Evolutionary conservation across 2,888 invertebrate genomes (phyloP), one percentile per base, ranked within the genome.

Genomic region (Apodemia duryi): DNA sequence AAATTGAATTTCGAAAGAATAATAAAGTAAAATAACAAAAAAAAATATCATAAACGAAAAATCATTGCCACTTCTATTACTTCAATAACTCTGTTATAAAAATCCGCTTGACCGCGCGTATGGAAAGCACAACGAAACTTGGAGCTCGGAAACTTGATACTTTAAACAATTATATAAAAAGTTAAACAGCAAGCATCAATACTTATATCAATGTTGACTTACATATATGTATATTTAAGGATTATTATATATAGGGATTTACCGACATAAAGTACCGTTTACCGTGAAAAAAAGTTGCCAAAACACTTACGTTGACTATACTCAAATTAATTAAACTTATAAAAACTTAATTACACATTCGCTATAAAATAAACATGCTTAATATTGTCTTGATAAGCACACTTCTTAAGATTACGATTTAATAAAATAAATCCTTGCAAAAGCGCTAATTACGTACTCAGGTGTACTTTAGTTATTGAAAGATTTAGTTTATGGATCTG

Each of bases 61-160:
- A 67, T 72, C 67, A 63, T 10, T 65, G 75, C 63, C 75, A 41
- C 64, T 67, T 88, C 86, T 85, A 74, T 65, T 66, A 62, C 65
- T 72, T 74, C 77, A 71, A 65, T 73, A 77, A 80, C 77, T 90
- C 91, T 91, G 75, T 85, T 84, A 68, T 74, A 77, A 82, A 87
- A 91, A 88, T 89, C 85, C 87, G 91, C 91, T 91, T 91, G 91
- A 91, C 91, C 91, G 91, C 88, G 87, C 89, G 89, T 88, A 85
- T 86, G 85, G 83, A 86, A 84, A 83, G 82, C 81, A 79, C 81
- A 78, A 78, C 77, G 76, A 77, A 78, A 86, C 84, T 81, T 73
- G 77, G 82, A 71, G 79, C 75, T 73, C 79, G 73, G 74, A 74
- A 82, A 85, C 84, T 89, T 88, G 87, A 87, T 89, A 88, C 88